Percentiles rank a stretch among this genome's conserved stretches.
These are phyloP conservation scores for Cephus rjabovi DNA, from an alignment of 2,888 invertebrate species.

Conservation along the genomic window DNA sequence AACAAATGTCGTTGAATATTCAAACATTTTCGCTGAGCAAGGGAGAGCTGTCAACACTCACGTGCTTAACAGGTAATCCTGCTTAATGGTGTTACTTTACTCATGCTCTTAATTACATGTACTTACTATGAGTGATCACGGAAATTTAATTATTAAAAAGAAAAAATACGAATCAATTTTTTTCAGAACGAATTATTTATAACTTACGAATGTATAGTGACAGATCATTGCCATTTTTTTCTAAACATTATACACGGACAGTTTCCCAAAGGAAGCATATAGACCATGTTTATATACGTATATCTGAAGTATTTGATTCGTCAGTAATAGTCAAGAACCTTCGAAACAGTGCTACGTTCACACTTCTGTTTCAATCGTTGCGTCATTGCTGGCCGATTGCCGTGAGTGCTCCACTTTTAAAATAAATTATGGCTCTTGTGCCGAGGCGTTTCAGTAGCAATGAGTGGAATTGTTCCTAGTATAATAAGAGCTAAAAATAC, in stretches of 20 bases:
- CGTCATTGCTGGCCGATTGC: background rate
- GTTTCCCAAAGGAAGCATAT: background rate
- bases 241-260: background rate
- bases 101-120: background rate
- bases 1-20: background rate
- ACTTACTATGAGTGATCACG: background rate
- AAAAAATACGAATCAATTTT: background rate
- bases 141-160: background rate
- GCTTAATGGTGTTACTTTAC: background rate
- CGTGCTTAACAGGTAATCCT: background rate
- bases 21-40: background rate
- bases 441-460: background rate
- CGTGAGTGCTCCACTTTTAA: background rate
- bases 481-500: background rate
- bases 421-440: background rate
- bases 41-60: background rate
- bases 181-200: background rate
- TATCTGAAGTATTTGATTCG: background rate
- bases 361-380: background rate
- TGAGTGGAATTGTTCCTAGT: background rate
- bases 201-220: background rate
- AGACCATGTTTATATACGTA: background rate
- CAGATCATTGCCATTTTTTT: background rate
- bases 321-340: background rate
- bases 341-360: background rate